Evolutionary conservation across 2,888 invertebrate genomes (phyloP).

Genomic region (Tholera decimalis): DNA sequence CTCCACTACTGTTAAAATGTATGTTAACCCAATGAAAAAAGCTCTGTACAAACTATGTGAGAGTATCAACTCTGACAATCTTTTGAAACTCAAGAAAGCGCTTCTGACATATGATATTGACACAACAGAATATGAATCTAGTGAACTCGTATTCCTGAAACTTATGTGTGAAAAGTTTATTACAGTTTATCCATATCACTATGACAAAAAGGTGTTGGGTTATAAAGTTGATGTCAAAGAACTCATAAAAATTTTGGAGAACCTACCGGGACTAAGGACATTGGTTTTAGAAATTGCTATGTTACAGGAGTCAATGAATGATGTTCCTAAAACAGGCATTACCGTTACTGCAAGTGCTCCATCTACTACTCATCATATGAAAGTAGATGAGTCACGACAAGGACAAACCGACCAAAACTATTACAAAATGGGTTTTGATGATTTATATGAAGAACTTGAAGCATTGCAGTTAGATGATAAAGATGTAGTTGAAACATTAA

Average conservation of each 20-base stretch:
- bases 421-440: conserved; percentile 69
- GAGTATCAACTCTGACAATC: conserved; percentile 74
- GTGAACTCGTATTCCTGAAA: conserved; percentile 83
- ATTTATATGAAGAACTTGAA: conserved; percentile 71
- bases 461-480: conserved; percentile 69
- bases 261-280: conserved; percentile 72
- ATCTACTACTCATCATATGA: conserved; percentile 48
- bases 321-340: conserved; percentile 44
- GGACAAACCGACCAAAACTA: conserved; percentile 29
- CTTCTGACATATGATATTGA: conserved; percentile 78
- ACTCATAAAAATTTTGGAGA: conserved; percentile 78
- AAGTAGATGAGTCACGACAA: conserved; percentile 55
- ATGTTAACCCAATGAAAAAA: conserved; percentile 83
- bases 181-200: conserved; percentile 65
- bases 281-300: conserved; percentile 73
- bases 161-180: conserved; percentile 84
- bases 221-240: conserved; percentile 72
- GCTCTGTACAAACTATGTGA: conserved; percentile 84
- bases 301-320: conserved; percentile 72
- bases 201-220: conserved; percentile 62
- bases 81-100: conserved; percentile 78
- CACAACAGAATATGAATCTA: conserved; percentile 77
- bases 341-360: conserved; percentile 59
- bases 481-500: conserved; percentile 64
- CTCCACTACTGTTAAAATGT: conserved; percentile 70